Conservation (phyloP, 2,888 invertebrate genomes). For the Esperia sulphurella region DNA sequence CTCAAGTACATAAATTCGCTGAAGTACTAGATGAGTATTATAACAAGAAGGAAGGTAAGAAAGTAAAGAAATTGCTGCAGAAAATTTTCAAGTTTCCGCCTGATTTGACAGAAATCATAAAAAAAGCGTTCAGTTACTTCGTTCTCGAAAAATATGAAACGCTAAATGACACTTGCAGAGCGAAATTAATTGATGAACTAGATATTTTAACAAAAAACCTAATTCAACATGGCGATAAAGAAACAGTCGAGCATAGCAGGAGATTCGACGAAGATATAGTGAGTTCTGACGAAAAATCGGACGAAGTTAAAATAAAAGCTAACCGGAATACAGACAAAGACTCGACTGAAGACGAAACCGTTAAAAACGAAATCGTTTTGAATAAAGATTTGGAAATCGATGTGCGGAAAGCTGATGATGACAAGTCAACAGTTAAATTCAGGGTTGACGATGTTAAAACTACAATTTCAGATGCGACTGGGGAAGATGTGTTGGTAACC, state of each 20-base stretch:
- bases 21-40: not conserved
- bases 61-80: not conserved
- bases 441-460: no score
- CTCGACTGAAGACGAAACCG: not conserved
- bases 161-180: not conserved
- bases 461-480: not conserved
- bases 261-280: no score
- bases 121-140: not conserved
- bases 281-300: no score
- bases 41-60: not conserved
- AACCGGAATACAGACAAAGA: not conserved
- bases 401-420: not conserved
- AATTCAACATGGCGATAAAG: not conserved
- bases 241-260: no score
- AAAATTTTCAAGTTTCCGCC: not conserved
- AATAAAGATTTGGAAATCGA: not conserved
- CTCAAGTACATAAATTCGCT: not conserved
- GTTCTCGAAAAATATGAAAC: slow-evolving; percentile 2
- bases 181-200: not conserved
- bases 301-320: not conserved
- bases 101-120: not conserved
- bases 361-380: not conserved
- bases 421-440: not conserved
- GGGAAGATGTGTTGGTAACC: not conserved
- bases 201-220: not conserved